Base-by-base conservation (phyloP, 2,888 invertebrate species). In the Brenthis ino region DNA sequence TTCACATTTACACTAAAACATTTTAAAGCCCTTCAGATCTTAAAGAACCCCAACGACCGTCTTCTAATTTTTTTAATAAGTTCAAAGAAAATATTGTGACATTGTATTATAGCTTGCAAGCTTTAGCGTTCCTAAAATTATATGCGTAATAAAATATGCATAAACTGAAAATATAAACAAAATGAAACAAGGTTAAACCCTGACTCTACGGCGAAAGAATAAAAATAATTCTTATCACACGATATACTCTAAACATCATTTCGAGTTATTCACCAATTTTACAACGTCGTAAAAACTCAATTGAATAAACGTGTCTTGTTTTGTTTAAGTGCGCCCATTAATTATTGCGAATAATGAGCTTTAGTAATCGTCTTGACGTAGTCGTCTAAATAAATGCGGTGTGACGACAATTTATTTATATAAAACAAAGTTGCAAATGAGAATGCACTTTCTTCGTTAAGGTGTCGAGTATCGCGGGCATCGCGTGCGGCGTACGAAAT, bases 291-390 rank as follows among this genome's bases (percentile, higher is more conserved):
- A 61, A 73, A 72, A 69, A 28, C 65, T 65, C 65, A 68, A 72
- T 70, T 64, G 60, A 57, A 76, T 72, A 74, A 73, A 73, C 71
- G 69, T 65, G 65, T 67, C 70, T 61, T 20, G 68, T 72, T 72
- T 68, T 57, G 67, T 65, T 60, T 66, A 57, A 60, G 61, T 56
- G 57, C 53, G 63, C 16, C 66, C 74, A 67, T 77, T 69, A 64
- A 64, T 76, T 75, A 73, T 57, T 55, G 58, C 56, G 70, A 74
- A 67, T 75, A 76, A 74, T 72, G 71, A 68, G 55, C 70, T 74
- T 68, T 20, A 68, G 71, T 73, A 71, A 72, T 72, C 73, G 72
- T 56, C 47, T 64, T 51, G 74, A 75, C 74, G 71, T 67, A 65
- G 67, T 74, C 67, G 70, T 74, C 70, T 72, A 67, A 72, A 72